These are phyloP conservation scores for Sinocyclocheilus rhinocerous DNA, from an alignment of 2,113 vertebrate genomes.

Conservation along the genomic window DNA sequence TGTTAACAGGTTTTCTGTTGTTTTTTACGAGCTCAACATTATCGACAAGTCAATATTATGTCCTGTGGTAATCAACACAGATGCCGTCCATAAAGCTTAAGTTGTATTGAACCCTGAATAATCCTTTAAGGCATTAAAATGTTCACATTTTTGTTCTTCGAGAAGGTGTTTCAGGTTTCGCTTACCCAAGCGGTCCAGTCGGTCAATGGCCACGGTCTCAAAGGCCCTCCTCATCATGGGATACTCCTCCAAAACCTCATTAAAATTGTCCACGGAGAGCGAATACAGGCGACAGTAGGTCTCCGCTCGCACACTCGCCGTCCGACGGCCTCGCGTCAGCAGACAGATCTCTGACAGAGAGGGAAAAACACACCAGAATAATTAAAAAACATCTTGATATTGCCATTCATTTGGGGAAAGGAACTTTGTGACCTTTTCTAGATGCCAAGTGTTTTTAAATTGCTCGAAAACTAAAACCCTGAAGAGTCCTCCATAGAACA, in stretches of 20 bases:
- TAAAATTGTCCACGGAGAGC: constrained; percentile 94
- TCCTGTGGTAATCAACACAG: background rate
- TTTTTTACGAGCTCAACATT: background rate
- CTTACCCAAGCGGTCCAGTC: constrained; percentile 92
- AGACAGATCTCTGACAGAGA: constrained; percentile 88
- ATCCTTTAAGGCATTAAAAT: background rate
- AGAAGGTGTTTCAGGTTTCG: background rate
- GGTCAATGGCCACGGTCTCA: constrained; percentile 94
- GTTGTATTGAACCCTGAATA: constrained; percentile 5
- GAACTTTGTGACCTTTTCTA: background rate
- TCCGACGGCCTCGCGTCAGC: constrained; percentile 90
- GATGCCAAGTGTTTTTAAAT: constrained; percentile 17
- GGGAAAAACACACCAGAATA: background rate
- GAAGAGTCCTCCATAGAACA: background rate
- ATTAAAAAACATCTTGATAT: background rate
- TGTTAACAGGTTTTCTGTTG: background rate
- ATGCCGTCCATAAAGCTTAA: background rate
- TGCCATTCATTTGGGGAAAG: background rate
- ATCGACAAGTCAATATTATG: background rate
- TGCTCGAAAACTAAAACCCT: background rate
- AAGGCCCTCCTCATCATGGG: constrained; percentile 98
- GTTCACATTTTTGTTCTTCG: background rate
- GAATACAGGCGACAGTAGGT: constrained; percentile 98
- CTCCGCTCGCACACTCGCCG: constrained; percentile 91
- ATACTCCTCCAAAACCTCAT: constrained; percentile 97